Evolutionary conservation across 2,888 invertebrate species (phyloP), one percentile per base, ranked within the genome.

Genomic region (Drosophila hamatofila): DNA sequence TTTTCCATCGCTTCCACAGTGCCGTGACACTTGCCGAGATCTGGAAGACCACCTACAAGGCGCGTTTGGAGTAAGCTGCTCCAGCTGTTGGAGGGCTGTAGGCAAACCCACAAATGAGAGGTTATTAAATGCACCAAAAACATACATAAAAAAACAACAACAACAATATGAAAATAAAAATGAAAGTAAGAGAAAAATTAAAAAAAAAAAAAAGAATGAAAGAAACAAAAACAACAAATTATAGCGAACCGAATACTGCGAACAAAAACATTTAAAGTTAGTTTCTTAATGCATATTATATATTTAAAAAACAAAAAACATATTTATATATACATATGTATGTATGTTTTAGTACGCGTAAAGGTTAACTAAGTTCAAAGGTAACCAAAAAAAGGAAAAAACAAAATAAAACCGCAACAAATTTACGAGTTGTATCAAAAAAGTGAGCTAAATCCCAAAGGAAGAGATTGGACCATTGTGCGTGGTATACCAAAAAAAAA

Each of bases 1-100:
- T 98, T 92, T 98, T 98, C 95, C 98, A 98, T 93, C 96, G 98
- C 87, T 98, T 98, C 95, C 98, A 98, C 93, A 97, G 97, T 72
- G 97, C 98, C 33, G 98, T 98, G 37, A 97, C 98, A 94, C 95
- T 98, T 81, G 98, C 98, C 79, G 98, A 98, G 94, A 97, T 98
- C 87, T 98, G 98, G 98, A 98, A 98, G 94, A 97, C 97, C 87
- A 97, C 97, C 93, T 98, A 98, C 95, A 97, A 97, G 94, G 96
- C 97, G 85, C 96, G 97, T 79, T 94, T 97, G 92, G 97, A 97
- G 94, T 97, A 96, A 96, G 93, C 78, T 61, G 61, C 55, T 52
- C 11, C 55, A 39, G 48, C 58, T 16, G 16, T 37, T 16, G 39
- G 23, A 54, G 33, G 30, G 49, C 51, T 41, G 14, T 21, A 67